Evolutionary conservation across 1,140 invertebrate genomes (phyloP), one percentile per base, ranked within the genome.

Genomic region (Tribolium castaneum): DNA sequence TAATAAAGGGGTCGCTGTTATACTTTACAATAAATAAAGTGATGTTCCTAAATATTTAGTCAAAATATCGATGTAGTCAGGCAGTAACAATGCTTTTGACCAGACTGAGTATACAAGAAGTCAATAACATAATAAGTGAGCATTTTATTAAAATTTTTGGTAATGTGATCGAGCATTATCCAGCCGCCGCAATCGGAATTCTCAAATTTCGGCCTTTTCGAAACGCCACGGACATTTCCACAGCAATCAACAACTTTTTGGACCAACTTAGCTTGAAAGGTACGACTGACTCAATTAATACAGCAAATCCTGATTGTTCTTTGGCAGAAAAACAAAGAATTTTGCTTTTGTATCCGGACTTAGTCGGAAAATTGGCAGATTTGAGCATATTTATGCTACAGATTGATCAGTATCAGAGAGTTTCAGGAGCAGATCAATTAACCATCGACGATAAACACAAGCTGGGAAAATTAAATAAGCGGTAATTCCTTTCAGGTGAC

Each of bases 91-190:
- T 62, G 56, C 56, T 25, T 6, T 30, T 62, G 56, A 62, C 19
- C n/a, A 62, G 7, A 30, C 6, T 62, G 22, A 62, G 25, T 10
- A 62, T 62, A 62, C 56, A 62, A 62, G 83, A 91, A 85, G 88
- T 92, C 0, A 92, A 92, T 83, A 84, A 82, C 76, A 83, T 92
- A 71, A 83, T 84, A 39, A 86, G 84, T 75, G 89, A 91, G 74
- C 85, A 90, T 59, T 93, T 93, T 85, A 89, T 90, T 49, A 84
- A 85, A 79, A 85, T 90, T 70, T 93, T 93, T 84, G 88, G 87
- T 22, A 93, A 93, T 87, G 88, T 92, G 1, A 89, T 93, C 76
- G 92, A 93, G 84, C 86, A 91, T 76, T 92, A 89, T 84, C 84
- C 87, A 7, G 87, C 90, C 49, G 90, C 89, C 50, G 89, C 90